These are phyloP conservation scores for Acanthornis magna DNA, from an alignment of 2,797 vertebrate genomes.

Conservation along the genomic window DNA sequence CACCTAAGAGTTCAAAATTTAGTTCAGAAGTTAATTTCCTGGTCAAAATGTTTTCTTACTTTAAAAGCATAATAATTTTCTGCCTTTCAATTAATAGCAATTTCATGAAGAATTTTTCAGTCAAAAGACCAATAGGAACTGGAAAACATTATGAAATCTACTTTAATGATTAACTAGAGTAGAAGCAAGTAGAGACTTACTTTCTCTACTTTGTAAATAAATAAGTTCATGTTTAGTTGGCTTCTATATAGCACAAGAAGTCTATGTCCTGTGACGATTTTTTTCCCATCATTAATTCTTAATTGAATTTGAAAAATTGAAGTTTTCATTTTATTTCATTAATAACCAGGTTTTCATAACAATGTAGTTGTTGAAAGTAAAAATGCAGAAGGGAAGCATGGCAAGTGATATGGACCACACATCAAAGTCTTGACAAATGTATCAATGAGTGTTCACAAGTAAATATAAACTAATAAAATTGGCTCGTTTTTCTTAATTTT, in stretches of 20 bases:
- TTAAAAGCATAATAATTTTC: neutral
- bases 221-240: neutral
- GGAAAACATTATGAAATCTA: neutral
- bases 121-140: neutral
- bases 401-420: neutral
- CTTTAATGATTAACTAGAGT: neutral
- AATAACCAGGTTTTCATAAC: neutral
- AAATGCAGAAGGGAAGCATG: neutral
- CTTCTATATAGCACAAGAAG: neutral
- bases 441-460: neutral
- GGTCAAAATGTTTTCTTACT: neutral
- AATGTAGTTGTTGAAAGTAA: neutral
- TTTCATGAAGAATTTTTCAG: neutral
- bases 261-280: neutral
- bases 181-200: neutral
- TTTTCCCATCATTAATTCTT: neutral
- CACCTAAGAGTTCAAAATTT: neutral
- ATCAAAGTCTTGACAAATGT: neutral
- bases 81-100: neutral
- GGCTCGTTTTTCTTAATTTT: slow-evolving; percentile 8
- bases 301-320: neutral
- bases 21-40: neutral
- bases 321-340: neutral
- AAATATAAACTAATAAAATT: slow-evolving; percentile 4
- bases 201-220: neutral